Conservation (phyloP, 2,797 vertebrate genomes). For the Anabas testudineus region DNA sequence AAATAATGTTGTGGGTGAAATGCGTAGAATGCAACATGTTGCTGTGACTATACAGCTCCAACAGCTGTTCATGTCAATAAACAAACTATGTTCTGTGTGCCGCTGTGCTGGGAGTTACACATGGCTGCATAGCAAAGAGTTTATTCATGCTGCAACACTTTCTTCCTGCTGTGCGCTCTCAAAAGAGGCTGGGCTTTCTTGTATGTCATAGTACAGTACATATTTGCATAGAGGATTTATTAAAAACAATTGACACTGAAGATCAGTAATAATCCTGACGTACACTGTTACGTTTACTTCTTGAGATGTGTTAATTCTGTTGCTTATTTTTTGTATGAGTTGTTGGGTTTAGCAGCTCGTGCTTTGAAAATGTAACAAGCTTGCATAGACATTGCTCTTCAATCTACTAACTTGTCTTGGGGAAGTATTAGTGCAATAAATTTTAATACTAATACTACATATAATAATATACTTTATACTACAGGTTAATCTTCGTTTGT, state of each 20-base stretch:
- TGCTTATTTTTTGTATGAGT: background rate
- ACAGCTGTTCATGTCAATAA: conserved; percentile 31
- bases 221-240: background rate
- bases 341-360: no score
- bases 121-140: conserved; percentile 15
- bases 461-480: no score
- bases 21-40: background rate
- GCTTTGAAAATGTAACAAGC: conserved; percentile 7
- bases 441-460: no score
- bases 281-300: no score
- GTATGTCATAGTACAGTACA: conserved; percentile 12
- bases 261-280: background rate
- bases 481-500: no score
- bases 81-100: conserved; percentile 13
- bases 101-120: conserved; percentile 6
- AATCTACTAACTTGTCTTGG: no score
- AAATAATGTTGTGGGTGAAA: conserved; percentile 3
- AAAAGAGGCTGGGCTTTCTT: conserved; percentile 43
- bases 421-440: no score
- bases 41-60: background rate
- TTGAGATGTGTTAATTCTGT: background rate
- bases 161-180: conserved; percentile 8
- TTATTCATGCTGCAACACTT: conserved; percentile 20
- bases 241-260: no score
- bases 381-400: no score